Evolutionary conservation across 2,113 vertebrate species (phyloP).

Genomic region (Lycaon pictus): DNA sequence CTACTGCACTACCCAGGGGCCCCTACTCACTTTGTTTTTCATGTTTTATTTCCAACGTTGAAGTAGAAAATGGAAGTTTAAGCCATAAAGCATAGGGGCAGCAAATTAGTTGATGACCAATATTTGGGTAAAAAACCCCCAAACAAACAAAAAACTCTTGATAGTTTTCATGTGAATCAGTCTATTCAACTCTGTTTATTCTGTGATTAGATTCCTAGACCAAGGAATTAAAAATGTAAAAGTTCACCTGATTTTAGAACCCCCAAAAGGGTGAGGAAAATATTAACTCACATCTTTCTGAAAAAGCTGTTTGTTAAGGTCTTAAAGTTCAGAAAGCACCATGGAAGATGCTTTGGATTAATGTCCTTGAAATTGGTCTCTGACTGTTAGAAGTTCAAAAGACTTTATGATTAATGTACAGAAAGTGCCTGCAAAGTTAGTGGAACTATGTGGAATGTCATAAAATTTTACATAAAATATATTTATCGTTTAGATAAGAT

Average conservation of each 20-base stretch:
- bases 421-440: background rate
- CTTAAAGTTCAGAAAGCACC: background rate
- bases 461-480: slow-evolving; percentile 29
- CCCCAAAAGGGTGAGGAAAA: background rate
- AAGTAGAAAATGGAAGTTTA: background rate
- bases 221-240: background rate
- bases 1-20: background rate
- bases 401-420: background rate
- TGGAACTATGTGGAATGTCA: background rate
- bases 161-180: background rate
- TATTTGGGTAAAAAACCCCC: background rate
- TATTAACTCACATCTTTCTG: background rate
- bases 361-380: slow-evolving; percentile 3
- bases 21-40: slow-evolving; percentile 13
- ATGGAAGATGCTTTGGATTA: background rate
- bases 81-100: background rate
- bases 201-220: background rate
- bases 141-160: background rate
- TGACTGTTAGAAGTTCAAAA: background rate
- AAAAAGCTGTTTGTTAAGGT: slow-evolving; percentile 6
- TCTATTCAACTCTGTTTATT: background rate
- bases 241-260: background rate
- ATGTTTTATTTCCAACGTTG: background rate
- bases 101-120: background rate
- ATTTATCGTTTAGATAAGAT: slow-evolving; percentile 7